Base-by-base conservation (phyloP, 2,113 vertebrate species). In the Psilopsiagon aymara region DNA sequence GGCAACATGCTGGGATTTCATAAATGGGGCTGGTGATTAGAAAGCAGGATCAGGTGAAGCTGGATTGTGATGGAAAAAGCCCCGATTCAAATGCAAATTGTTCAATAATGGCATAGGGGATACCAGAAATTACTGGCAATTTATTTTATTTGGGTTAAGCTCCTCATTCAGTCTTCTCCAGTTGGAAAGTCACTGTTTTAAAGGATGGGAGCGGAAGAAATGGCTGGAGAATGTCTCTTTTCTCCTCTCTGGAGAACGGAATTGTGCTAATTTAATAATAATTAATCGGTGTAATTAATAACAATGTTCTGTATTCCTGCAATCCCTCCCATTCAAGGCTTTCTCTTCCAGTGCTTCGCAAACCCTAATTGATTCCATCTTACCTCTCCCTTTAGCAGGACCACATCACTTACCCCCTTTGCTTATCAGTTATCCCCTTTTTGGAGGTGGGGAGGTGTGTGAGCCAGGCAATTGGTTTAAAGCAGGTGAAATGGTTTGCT, bases 61-160 rank as follows among this genome's bases (percentile, higher is more conserved):
- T 81, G 95, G 77, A 97, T 97, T 97, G 96, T 94, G 93, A 95
- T 97, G 95, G 92, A 96, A 97, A 95, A 94, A 93, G 66, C 92
- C 66, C 62, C 2, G 9, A 97, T 97, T 97, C 96, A 97, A 96
- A 97, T 97, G 97, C 94, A 97, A 97, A 97, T 97, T 88, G 94
- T 94, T 90, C 96, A 91, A 87, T 97, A 96, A 97, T 96, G 89
- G 96, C 96, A 96, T 95, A 96, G 94, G 94, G 94, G 86, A 97
- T 69, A 93, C 95, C 94, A 96, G 95, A 97, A 97, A 97, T 97
- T 97, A 97, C 94, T 82, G 86, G 94, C 95, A 97, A 97, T 95
- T 97, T 97, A 94, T 97, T 97, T 97, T 96, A 97, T 97, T 97
- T 96, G 97, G 88, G 92, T 95, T 97, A 97, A 97, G 96, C 92